These are phyloP conservation scores for Hydrolagus colliei DNA, from an alignment of 2,797 vertebrate genomes.

Conservation along the genomic window DNA sequence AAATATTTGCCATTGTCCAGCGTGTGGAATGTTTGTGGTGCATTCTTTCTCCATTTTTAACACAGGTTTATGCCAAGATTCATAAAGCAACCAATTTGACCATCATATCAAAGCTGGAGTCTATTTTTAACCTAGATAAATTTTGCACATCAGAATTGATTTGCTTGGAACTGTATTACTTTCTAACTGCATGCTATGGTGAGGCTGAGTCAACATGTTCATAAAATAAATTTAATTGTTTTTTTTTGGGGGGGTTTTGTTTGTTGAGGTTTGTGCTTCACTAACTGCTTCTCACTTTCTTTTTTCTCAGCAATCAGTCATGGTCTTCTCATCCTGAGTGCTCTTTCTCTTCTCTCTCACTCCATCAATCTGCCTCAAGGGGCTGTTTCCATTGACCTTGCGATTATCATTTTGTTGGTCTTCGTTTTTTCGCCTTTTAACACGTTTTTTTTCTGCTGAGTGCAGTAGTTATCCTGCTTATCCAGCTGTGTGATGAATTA, in stretches of 20 bases:
- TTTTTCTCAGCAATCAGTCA: slow-evolving; percentile 76
- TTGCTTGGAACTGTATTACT: slow-evolving; percentile 60
- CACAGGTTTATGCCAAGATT: not conserved
- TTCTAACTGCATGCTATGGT: slow-evolving; percentile 38
- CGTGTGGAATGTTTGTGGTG: not conserved
- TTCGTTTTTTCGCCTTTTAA: slow-evolving; percentile 52
- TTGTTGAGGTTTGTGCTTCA: slow-evolving; percentile 61
- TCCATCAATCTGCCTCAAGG: slow-evolving; percentile 59
- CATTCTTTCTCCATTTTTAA: slow-evolving; percentile 4
- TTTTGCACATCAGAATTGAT: slow-evolving; percentile 59
- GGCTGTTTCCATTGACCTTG: slow-evolving; percentile 72
- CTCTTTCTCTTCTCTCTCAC: slow-evolving; percentile 48
- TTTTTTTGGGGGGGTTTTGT: slow-evolving; percentile 66
- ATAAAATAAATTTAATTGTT: slow-evolving; percentile 58
- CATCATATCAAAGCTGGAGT: slow-evolving; percentile 27
- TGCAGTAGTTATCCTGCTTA: slow-evolving; percentile 49
- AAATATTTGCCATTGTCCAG: not conserved
- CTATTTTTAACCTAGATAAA: slow-evolving; percentile 46
- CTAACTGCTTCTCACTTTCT: slow-evolving; percentile 70
- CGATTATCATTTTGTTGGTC: slow-evolving; percentile 57
- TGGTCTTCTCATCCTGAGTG: slow-evolving; percentile 50
- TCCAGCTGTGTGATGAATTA: slow-evolving; percentile 47
- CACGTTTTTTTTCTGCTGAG: slow-evolving; percentile 56
- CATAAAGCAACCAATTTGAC: slow-evolving; percentile 1
- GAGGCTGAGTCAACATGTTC: slow-evolving; percentile 56